Evolutionary conservation across 2,113 vertebrate genomes (phyloP).

Genomic region (Oncorhynchus keta): DNA sequence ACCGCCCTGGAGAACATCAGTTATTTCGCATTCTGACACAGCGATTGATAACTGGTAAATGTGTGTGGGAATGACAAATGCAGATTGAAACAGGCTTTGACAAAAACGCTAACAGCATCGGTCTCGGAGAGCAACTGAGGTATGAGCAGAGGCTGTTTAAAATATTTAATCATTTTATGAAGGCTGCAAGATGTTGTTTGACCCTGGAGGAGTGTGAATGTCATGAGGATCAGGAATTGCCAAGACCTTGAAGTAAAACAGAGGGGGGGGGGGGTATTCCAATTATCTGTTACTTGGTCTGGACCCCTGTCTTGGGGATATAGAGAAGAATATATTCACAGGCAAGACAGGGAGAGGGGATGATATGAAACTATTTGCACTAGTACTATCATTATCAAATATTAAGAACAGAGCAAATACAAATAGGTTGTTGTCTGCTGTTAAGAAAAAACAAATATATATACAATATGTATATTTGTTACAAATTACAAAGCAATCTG

Average conservation of each 20-base stretch:
- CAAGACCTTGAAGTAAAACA: constrained; percentile 92
- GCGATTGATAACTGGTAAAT: constrained; percentile 99
- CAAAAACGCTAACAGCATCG: constrained; percentile 99
- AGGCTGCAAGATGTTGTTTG: constrained; percentile 98
- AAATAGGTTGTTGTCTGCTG: constrained; percentile 35
- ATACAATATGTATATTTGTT: no score
- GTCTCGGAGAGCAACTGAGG: constrained; percentile 85
- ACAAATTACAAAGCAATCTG: neutral
- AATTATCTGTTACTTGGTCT: constrained; percentile 72
- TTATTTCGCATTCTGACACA: constrained; percentile 99
- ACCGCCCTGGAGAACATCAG: constrained; percentile 95
- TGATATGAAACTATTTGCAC: constrained; percentile 14
- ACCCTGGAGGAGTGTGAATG: constrained; percentile 99
- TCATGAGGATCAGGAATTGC: constrained; percentile 95
- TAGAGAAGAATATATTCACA: constrained; percentile 68
- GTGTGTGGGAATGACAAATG: constrained; percentile 97
- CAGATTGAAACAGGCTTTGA: constrained; percentile 98
- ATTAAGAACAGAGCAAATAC: constrained; percentile 40
- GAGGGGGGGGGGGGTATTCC: constrained; percentile 69
- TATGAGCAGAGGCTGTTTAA: constrained; percentile 97
- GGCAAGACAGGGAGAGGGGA: constrained; percentile 19
- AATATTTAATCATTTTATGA: constrained; percentile 99
- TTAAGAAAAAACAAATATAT: constrained; percentile 9
- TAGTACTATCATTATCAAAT: constrained; percentile 39
- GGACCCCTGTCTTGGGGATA: constrained; percentile 71